Evolutionary conservation across 2,797 vertebrate species (phyloP).

Genomic region (Helicolenus hilgendorfi): DNA sequence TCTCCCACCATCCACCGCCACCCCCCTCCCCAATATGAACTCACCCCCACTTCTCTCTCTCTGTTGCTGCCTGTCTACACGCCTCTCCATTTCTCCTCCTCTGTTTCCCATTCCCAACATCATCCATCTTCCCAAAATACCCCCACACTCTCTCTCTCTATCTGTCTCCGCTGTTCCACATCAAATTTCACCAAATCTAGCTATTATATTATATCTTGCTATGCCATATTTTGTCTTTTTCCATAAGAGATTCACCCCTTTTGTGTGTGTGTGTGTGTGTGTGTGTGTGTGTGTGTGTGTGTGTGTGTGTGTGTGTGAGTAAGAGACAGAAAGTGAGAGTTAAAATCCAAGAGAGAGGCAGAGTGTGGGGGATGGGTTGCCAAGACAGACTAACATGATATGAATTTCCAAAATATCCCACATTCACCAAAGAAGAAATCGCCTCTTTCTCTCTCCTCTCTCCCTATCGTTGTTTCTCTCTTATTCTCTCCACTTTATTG

Average conservation of each 20-base stretch:
- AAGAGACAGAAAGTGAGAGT: conserved; percentile 32
- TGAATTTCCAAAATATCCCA: conserved; percentile 44
- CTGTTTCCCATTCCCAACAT: conserved; percentile 53
- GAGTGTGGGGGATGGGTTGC: conserved; percentile 60
- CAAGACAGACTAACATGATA: conserved; percentile 50
- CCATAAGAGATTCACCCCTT: neutral
- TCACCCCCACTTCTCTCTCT: conserved; percentile 59
- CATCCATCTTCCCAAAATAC: conserved; percentile 65
- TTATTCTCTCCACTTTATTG: neutral
- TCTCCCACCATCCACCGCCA: conserved; percentile 76
- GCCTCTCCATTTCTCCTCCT: conserved; percentile 51
- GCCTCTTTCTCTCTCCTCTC: neutral
- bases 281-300: too few species aligned
- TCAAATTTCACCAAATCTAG: conserved; percentile 13
- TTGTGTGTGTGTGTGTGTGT: too few species aligned
- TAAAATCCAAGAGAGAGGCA: conserved; percentile 23
- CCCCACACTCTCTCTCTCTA: neutral
- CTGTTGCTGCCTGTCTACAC: conserved; percentile 57
- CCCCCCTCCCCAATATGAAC: conserved; percentile 78
- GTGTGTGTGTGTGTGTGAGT: neutral
- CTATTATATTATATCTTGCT: neutral
- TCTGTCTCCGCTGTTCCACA: conserved; percentile 4
- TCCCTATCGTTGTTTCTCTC: neutral
- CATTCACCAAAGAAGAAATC: conserved; percentile 24
- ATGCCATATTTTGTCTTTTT: neutral